Evolutionary conservation across 2,888 invertebrate species (phyloP), one percentile per base, ranked within the genome.

Genomic region (Megastigmus dorsalis): DNA sequence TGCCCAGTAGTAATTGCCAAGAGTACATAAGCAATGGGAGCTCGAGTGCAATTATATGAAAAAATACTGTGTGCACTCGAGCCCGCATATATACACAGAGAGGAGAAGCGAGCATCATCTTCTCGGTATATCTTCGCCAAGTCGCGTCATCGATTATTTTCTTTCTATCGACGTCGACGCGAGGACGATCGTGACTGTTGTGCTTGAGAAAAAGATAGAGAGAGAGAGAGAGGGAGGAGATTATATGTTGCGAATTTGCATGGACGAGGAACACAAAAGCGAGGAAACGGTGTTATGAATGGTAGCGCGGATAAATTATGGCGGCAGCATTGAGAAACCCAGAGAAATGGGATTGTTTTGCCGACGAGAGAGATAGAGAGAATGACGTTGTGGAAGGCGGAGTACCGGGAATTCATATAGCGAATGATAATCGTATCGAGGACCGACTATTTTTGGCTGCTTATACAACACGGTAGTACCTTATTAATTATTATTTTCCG

Each of bases 1-100:
- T 67, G 73, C 65, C 71, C 75, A 78, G 75, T 71, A 77, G 76
- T 79, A 78, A 78, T 77, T 73, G 71, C 50, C 36, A 59, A 28
- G 55, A 48, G 13, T 45, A n/a, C n/a, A n/a, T n/a, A n/a, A 18
- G 3, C 48, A 63, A 50, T 63, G 3, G 38, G 15, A 5, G 20
- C 5, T 60, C 60, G 60, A n/a, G 18, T 9, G 41, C 33, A 50
- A 63, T 50, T 36, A 26, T n/a, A 23, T 15, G 62, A 33, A 62
- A 26, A 48, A 38, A 36, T n/a, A n/a, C 10, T 23, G 15, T 4
- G 6, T 20, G 36, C n/a, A n/a, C 48, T 48, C 48, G 13, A n/a
- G n/a, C n/a, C n/a, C n/a, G n/a, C n/a, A n/a, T n/a, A n/a, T n/a
- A n/a, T n/a, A n/a, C n/a, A n/a, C n/a, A n/a, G n/a, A n/a, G n/a